phyloP scores from a whole-genome alignment of 2,888 invertebrate genomes.

The Andrena marginata region DNA sequence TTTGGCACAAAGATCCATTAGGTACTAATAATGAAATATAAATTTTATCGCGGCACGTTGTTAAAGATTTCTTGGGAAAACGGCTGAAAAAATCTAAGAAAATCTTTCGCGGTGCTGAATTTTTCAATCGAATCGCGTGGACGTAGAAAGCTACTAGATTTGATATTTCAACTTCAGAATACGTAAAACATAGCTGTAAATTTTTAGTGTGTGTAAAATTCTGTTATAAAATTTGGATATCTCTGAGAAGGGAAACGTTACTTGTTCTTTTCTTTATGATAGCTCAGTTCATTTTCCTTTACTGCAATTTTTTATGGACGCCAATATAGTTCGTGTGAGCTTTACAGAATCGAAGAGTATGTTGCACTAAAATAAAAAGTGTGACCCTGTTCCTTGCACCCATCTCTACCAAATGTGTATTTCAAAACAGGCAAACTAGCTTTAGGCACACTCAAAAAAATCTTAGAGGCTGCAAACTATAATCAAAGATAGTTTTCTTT shows the following conservation, averaged over 20 bases:
- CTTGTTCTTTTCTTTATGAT: constrained; percentile 5
- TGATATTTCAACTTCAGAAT: neutral
- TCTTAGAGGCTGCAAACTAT: no score
- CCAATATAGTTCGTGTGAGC: neutral
- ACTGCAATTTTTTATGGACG: neutral
- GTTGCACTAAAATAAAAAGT: neutral
- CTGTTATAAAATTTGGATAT: neutral
- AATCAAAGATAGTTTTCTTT: no score
- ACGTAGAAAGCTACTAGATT: neutral
- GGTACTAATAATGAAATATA: constrained; percentile 30
- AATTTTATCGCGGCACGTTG: constrained; percentile 18
- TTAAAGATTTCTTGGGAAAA: constrained; percentile 6
- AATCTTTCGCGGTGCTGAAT: constrained; percentile 9
- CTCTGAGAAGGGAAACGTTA: neutral
- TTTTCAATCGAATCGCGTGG: constrained; percentile 17
- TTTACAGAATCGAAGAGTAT: neutral
- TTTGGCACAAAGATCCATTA: constrained; percentile 21
- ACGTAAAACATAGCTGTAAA: constrained; percentile 20
- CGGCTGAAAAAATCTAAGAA: neutral
- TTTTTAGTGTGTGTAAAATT: constrained; percentile 17
- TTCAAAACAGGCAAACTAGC: no score
- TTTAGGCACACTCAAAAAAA: no score
- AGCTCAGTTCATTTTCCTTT: constrained; percentile 9
- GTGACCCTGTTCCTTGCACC: neutral
- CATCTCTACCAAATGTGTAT: neutral